Evolutionary conservation across 2,797 vertebrate species (phyloP).

Genomic region (Microtus californicus): DNA sequence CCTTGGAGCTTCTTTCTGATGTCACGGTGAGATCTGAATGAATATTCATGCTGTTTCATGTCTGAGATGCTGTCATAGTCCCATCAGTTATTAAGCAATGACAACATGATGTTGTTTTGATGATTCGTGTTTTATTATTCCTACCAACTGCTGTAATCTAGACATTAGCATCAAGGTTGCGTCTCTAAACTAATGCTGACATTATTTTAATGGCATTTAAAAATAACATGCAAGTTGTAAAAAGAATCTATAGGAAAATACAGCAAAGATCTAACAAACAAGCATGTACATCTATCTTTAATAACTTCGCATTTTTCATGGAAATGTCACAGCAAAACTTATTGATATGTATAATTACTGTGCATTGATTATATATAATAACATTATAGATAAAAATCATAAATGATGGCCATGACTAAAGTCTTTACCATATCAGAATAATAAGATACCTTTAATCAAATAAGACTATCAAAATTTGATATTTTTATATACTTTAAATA

Average conservation of each 20-base stretch:
- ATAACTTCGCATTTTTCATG: not conserved
- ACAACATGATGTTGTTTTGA: conserved; percentile 78
- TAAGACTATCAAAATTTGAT: not conserved
- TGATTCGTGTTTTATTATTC: conserved; percentile 72
- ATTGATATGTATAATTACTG: not conserved
- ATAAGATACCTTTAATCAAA: not conserved
- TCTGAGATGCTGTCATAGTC: conserved; percentile 80
- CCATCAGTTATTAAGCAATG: conserved; percentile 81
- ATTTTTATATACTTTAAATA: not conserved
- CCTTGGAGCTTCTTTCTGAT: conserved; percentile 79
- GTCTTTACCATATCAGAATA: not conserved
- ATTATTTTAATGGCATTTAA: conserved; percentile 64
- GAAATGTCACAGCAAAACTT: not conserved
- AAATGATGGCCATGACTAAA: not conserved
- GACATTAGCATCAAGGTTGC: conserved; percentile 52
- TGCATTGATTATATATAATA: not conserved
- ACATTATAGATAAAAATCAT: not conserved
- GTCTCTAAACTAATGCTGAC: conserved; percentile 42
- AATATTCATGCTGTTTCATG: conserved; percentile 85
- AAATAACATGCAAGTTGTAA: conserved; percentile 55
- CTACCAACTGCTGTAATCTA: conserved; percentile 46
- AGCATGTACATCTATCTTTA: not conserved
- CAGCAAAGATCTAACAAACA: not conserved
- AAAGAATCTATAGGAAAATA: conserved; percentile 31
- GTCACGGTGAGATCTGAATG: conserved; percentile 77